phyloP scores from a whole-genome alignment of 2,113 vertebrate genomes.

The Cromileptes altivelis region DNA sequence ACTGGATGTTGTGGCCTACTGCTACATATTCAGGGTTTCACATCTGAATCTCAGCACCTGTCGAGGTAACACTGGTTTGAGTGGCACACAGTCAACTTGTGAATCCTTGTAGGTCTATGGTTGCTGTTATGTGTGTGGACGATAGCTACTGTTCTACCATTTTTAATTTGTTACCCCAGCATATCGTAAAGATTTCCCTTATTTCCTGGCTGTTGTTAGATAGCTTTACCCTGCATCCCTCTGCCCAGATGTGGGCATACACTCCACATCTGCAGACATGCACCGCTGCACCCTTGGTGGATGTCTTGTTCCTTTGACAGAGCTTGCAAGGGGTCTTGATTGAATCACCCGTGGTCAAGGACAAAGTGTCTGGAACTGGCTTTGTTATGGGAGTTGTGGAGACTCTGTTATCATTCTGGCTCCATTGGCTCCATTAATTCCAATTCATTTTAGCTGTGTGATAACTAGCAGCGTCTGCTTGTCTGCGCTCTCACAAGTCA shows the following conservation, averaged over 20 bases:
- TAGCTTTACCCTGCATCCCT: background rate
- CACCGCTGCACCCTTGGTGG: conserved; percentile 11
- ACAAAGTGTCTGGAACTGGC: conserved; percentile 74
- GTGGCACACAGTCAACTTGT: background rate
- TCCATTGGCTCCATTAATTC: conserved; percentile 84
- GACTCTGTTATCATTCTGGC: conserved; percentile 80
- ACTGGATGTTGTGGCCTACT: background rate
- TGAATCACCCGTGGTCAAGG: conserved; percentile 80
- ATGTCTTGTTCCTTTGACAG: conserved; percentile 47
- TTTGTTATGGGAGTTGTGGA: conserved; percentile 82
- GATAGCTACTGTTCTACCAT: background rate
- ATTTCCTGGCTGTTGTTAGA: conserved; percentile 7
- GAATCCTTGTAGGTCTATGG: background rate
- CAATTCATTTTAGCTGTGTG: conserved; percentile 80
- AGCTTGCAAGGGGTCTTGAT: conserved; percentile 49
- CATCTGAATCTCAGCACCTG: background rate
- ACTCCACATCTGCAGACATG: background rate
- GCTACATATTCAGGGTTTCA: background rate
- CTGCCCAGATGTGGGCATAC: background rate
- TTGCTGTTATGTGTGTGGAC: background rate
- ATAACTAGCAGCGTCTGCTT: conserved; percentile 84
- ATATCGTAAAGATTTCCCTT: background rate
- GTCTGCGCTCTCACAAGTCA: conserved; percentile 80
- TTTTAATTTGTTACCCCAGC: background rate
- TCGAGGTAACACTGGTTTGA: background rate